Evolutionary conservation across 2,113 vertebrate species (phyloP), one percentile per base, ranked within the genome.

Genomic region (Salvator merianae): DNA sequence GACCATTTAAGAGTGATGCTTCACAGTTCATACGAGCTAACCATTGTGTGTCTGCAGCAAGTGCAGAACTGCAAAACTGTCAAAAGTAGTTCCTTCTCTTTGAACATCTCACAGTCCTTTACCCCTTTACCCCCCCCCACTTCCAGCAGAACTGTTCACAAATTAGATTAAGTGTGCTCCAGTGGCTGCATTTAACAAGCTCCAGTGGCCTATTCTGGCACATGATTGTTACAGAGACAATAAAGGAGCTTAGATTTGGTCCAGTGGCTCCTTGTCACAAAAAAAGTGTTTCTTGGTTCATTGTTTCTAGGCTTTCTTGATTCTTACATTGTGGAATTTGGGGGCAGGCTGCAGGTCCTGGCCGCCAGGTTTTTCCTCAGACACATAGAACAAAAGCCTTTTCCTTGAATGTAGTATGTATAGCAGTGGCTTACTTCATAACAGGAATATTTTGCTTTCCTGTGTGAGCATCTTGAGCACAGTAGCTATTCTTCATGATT

Each of bases 21-120:
- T 12, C 10, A 14, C 16, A 13, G 16, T 53, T 14, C 10, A 53
- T 13, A 53, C 10, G 10, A 53, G 50, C 50, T 14, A 59, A 20
- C 14, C 14, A 20, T 18, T 34, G 68, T 63, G 32, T 18, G 22
- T 63, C 76, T 43, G 40, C 22, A 36, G 26, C 28, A 18, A 62
- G 69, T 13, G 7, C 9, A 59, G 24, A 6, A 18, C 2, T 1
- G 2, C 24, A 5, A 18, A 2, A 1, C 59, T 68, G 47, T 2
- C 36, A 22, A 2, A 24, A 5, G 14, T 26, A 4, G 9, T 0
- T 0, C 7, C 16, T 28, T 2, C 26, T n/a, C 40, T 28, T 74
- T 30, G 4, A 8, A 0, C 22, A n/a, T 4, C 40, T 0, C 1
- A 78, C 38, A 69, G 16, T n/a, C 4, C 65, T 0, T 0, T 0